Evolutionary conservation across 2,888 invertebrate genomes (phyloP).

Genomic region (Platycnemis pennipes): DNA sequence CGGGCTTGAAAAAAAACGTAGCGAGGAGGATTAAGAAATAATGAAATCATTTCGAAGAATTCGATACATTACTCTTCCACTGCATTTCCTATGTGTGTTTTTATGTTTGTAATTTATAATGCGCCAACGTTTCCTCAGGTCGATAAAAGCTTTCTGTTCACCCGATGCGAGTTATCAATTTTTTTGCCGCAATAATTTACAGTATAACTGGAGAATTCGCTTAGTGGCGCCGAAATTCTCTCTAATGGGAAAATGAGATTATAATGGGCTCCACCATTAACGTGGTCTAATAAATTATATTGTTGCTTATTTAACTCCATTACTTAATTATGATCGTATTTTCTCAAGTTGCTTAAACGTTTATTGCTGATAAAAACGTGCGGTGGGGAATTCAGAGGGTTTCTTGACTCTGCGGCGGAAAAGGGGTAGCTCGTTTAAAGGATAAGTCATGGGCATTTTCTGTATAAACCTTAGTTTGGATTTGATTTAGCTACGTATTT

Average conservation of each 20-base stretch:
- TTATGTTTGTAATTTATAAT: slow-evolving; percentile 34
- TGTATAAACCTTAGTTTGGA: background rate
- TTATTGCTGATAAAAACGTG: background rate
- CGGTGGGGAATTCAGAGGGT: background rate
- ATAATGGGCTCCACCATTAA: slow-evolving; percentile 26
- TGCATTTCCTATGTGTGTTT: background rate
- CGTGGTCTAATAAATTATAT: slow-evolving; percentile 35
- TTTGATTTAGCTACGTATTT: background rate
- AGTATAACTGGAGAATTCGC: background rate
- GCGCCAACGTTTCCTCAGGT: background rate
- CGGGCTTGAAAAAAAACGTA: background rate
- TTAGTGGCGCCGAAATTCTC: background rate
- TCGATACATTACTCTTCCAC: slow-evolving; percentile 24
- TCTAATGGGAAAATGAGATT: slow-evolving; percentile 37
- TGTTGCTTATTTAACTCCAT: slow-evolving; percentile 26
- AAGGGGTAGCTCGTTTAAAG: background rate
- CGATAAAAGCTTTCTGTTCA: slow-evolving; percentile 31
- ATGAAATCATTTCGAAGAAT: slow-evolving; percentile 35
- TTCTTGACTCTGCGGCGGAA: background rate
- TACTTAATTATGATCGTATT: slow-evolving; percentile 36
- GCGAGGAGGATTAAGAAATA: background rate
- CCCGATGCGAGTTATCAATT: background rate
- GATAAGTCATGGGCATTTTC: background rate
- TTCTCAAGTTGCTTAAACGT: slow-evolving; percentile 28
- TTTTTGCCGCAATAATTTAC: slow-evolving; percentile 1